A percentile compares a stretch with the other conserved stretches of the same genome.
Conservation (phyloP, 2,888 invertebrate genomes). For the Drosophila pseudotakahashii region DNA sequence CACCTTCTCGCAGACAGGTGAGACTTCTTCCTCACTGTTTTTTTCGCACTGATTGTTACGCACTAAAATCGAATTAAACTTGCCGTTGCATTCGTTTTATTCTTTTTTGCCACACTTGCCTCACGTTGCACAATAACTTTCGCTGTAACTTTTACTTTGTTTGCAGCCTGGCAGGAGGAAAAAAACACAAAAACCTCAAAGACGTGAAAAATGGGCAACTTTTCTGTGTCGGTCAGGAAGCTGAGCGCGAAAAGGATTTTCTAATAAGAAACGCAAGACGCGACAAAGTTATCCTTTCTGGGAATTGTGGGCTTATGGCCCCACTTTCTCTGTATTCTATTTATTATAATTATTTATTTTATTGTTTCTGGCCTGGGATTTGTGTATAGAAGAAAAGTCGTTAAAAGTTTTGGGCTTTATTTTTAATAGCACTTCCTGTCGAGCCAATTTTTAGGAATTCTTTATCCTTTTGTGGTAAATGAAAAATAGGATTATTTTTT, state of each 20-base stretch:
- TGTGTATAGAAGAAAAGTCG: slow-evolving; percentile 35
- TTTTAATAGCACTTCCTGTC: neutral
- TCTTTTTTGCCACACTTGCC: slow-evolving; percentile 63
- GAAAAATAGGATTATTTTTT: neutral
- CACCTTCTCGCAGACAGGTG: slow-evolving; percentile 25
- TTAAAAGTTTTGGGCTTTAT: slow-evolving; percentile 23
- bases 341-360: slow-evolving; percentile 51
- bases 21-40: slow-evolving; percentile 37
- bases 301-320: slow-evolving; percentile 21
- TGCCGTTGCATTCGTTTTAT: slow-evolving; percentile 45
- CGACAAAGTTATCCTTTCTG: slow-evolving; percentile 52
- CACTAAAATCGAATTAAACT: slow-evolving; percentile 79
- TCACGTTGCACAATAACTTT: slow-evolving; percentile 73
- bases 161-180: slow-evolving; percentile 49
- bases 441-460: neutral
- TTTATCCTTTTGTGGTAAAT: neutral
- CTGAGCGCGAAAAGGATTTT: slow-evolving; percentile 65
- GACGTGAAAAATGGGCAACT: slow-evolving; percentile 51
- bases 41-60: slow-evolving; percentile 74
- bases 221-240: slow-evolving; percentile 19
- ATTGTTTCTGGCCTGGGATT: slow-evolving; percentile 24
- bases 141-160: slow-evolving; percentile 76
- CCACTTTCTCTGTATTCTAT: slow-evolving; percentile 33
- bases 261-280: slow-evolving; percentile 52
- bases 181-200: slow-evolving; percentile 53